Conservation (phyloP, 2,797 vertebrate genomes). For the Phrynocephalus forsythii region DNA sequence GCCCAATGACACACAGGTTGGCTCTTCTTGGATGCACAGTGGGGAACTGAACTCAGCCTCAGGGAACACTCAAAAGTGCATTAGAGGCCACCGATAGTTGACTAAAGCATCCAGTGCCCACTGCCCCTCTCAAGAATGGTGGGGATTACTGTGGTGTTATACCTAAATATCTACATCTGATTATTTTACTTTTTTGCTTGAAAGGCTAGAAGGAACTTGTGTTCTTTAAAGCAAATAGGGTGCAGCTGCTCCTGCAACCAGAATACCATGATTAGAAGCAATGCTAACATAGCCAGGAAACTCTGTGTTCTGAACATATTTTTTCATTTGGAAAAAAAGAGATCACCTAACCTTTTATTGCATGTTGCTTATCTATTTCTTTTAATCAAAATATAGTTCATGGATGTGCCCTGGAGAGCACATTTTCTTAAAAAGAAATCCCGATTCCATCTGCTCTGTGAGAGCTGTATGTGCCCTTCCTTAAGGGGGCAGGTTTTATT, state of each 20-base stretch:
- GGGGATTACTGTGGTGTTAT: not conserved
- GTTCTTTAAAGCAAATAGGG: not conserved
- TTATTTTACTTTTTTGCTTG: too few species aligned
- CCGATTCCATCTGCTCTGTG: not conserved
- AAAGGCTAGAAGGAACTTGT: not conserved
- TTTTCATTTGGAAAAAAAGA: fast-evolving
- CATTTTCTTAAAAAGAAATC: not conserved
- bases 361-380: not conserved
- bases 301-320: not conserved
- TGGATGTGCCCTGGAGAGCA: not conserved
- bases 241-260: not conserved
- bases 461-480: conserved; percentile 24
- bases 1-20: too few species aligned
- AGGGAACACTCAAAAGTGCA: not conserved
- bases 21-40: too few species aligned
- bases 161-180: not conserved
- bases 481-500: not conserved
- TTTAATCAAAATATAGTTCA: conserved; percentile 8
- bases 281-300: not conserved
- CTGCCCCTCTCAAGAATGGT: too few species aligned
- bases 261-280: fast-evolving
- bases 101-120: not conserved
- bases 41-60: not conserved
- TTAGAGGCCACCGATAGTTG: not conserved
- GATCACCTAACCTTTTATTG: not conserved